Conservation (phyloP, 2,113 vertebrate species). For the Dasyprocta punctata region DNA sequence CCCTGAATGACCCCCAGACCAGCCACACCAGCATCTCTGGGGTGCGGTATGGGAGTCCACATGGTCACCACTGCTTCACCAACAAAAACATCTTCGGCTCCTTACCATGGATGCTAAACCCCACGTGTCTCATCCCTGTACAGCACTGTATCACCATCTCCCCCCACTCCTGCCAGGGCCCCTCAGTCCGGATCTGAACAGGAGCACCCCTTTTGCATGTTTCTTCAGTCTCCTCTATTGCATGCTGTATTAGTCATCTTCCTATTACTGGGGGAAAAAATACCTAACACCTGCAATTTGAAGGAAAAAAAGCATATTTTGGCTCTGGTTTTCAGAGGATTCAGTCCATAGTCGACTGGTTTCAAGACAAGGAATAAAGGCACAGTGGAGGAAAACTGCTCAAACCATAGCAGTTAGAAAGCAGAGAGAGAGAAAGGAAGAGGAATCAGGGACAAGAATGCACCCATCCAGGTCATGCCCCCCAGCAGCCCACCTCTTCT, state of each 20-base stretch:
- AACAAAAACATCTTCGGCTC: neutral
- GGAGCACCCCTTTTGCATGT: neutral
- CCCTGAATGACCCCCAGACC: neutral
- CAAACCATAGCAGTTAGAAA: neutral
- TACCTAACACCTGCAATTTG: neutral
- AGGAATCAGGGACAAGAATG: neutral
- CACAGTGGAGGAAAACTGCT: neutral
- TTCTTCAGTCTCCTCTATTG: neutral
- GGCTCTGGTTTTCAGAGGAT: neutral
- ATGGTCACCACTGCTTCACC: neutral
- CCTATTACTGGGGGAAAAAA: neutral
- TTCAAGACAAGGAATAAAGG: neutral
- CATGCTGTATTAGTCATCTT: neutral
- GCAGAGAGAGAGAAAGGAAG: neutral
- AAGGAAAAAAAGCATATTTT: neutral
- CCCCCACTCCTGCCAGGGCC: too few species aligned
- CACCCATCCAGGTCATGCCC: neutral
- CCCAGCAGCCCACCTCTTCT: neutral
- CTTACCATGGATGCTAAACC: neutral
- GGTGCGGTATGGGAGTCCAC: neutral
- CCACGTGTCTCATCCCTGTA: neutral
- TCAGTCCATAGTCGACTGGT: neutral
- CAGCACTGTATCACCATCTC: neutral
- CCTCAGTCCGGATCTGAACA: neutral
- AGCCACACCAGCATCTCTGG: neutral